phyloP scores from a whole-genome alignment of 2,113 vertebrate genomes.

The Taurulus bubalis region DNA sequence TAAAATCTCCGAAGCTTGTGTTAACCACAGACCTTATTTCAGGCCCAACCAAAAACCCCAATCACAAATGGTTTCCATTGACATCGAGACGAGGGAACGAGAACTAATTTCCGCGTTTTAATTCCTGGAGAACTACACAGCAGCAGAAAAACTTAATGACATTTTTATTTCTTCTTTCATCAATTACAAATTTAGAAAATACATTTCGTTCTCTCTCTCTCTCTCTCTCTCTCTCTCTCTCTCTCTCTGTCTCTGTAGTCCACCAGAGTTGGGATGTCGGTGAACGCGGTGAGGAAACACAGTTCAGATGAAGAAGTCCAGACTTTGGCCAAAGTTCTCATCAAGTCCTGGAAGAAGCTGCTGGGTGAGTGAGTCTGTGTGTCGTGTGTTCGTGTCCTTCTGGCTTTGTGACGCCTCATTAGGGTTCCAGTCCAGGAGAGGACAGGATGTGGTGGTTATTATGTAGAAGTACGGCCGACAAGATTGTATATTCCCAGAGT shows the following conservation, averaged over 20 bases:
- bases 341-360: constrained; percentile 98
- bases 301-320: constrained; percentile 95
- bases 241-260: constrained; percentile 79
- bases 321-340: constrained; percentile 92
- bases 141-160: too few species aligned
- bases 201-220: not conserved
- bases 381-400: not conserved
- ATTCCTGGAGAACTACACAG: too few species aligned
- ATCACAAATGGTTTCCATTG: not conserved
- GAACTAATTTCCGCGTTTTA: too few species aligned
- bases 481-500: not conserved
- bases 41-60: not conserved
- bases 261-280: constrained; percentile 95
- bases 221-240: not conserved
- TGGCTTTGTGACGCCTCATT: not conserved
- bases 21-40: too few species aligned
- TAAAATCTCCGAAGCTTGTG: too few species aligned
- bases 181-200: not conserved
- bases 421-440: not conserved
- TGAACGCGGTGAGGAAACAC: constrained; percentile 95
- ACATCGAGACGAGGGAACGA: not conserved
- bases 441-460: not conserved
- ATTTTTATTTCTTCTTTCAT: not conserved
- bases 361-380: constrained; percentile 56
- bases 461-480: not conserved